Percentiles rank a stretch among this genome's conserved stretches.
Conservation (phyloP, 2,888 invertebrate species). For the Scelioninae gen. 1 region DNA sequence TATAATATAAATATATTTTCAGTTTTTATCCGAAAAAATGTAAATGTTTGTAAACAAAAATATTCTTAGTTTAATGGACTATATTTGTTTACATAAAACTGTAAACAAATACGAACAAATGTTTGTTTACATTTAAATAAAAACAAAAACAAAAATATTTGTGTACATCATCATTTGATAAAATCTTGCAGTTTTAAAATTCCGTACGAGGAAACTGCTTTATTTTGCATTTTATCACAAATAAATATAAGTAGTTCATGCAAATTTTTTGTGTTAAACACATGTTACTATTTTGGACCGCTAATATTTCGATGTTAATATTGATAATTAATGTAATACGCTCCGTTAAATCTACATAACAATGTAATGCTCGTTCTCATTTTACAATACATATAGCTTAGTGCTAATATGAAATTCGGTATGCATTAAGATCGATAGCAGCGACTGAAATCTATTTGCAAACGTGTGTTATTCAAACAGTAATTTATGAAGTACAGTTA, state of each 20-base stretch:
- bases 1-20: too few species aligned
- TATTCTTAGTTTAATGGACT: not conserved
- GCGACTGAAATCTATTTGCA: constrained; percentile 33
- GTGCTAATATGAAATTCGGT: constrained; percentile 20
- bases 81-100: too few species aligned
- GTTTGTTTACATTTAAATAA: too few species aligned
- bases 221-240: not conserved
- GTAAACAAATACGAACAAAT: too few species aligned
- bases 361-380: constrained; percentile 18
- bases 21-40: not conserved
- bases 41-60: not conserved
- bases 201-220: not conserved
- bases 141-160: too few species aligned
- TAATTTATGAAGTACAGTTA: constrained; percentile 19
- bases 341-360: constrained; percentile 32
- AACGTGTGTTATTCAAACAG: constrained; percentile 27
- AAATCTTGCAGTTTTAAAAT: not conserved
- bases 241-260: not conserved
- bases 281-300: constrained; percentile 4
- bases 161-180: too few species aligned
- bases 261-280: constrained; percentile 6
- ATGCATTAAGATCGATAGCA: constrained; percentile 39
- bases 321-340: constrained; percentile 34
- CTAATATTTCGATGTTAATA: constrained; percentile 37
- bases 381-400: constrained; percentile 16